phyloP scores from a whole-genome alignment of 2,888 invertebrate species.

The Neoitamus cyanurus region DNA sequence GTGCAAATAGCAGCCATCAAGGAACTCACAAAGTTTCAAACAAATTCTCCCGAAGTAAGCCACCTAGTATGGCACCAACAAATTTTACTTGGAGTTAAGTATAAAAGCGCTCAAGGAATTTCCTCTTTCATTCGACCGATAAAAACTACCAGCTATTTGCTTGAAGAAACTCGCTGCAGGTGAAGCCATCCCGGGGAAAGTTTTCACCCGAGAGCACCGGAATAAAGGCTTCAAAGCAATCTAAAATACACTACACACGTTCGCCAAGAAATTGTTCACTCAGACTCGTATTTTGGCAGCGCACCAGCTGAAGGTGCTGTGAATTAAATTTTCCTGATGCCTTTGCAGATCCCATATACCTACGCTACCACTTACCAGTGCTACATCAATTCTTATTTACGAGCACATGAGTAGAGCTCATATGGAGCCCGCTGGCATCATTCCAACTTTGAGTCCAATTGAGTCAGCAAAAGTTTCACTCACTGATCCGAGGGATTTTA shows the following conservation, averaged over 20 bases:
- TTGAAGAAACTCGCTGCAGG: neutral
- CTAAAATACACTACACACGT: neutral
- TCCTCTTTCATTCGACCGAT: neutral
- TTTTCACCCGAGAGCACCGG: neutral
- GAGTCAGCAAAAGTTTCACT: neutral
- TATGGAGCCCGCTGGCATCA: neutral
- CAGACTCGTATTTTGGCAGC: neutral
- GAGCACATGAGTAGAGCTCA: neutral
- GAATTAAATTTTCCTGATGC: neutral
- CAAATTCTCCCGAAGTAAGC: neutral
- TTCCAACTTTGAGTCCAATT: neutral
- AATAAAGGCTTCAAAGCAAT: neutral
- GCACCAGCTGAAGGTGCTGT: neutral
- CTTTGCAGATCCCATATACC: neutral
- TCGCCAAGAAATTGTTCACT: neutral
- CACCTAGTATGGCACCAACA: neutral
- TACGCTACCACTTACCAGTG: neutral
- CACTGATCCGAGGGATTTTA: neutral
- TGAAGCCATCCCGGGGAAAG: neutral
- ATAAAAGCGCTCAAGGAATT: neutral
- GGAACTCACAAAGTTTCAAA: neutral
- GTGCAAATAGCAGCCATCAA: neutral
- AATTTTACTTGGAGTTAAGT: neutral
- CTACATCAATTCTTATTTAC: neutral
- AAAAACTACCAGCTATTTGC: neutral